A percentile compares a stretch with the other conserved stretches of the same genome.
Evolutionary conservation across 2,888 invertebrate species (phyloP).

Genomic region (Coenonympha glycerion): DNA sequence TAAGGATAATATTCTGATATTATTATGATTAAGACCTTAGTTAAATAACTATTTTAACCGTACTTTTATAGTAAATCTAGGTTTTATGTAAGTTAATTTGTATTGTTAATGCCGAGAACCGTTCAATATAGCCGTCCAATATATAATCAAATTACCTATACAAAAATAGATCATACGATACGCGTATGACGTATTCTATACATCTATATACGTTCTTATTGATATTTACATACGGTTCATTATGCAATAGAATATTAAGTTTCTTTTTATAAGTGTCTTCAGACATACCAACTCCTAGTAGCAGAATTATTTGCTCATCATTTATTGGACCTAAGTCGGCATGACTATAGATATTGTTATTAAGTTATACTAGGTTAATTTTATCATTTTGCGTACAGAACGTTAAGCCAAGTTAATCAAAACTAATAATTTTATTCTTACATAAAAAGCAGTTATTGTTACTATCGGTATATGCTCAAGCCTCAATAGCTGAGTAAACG

Average conservation of each 20-base stretch:
- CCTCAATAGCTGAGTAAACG: too few species aligned
- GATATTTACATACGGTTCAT: constrained; percentile 4
- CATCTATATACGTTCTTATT: constrained; percentile 5
- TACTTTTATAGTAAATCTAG: too few species aligned
- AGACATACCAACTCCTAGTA: constrained; percentile 1
- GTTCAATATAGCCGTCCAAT: not conserved
- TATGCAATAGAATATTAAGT: constrained; percentile 2
- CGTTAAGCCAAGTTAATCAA: too few species aligned
- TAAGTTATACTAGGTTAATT: too few species aligned
- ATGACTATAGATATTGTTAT: too few species aligned
- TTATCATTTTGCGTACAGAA: too few species aligned
- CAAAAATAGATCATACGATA: constrained; percentile 10
- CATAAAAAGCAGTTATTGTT: too few species aligned
- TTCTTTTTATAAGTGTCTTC: not conserved
- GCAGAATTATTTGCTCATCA: too few species aligned
- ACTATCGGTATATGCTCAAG: too few species aligned
- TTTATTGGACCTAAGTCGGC: too few species aligned
- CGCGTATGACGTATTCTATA: not conserved
- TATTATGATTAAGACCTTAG: not conserved
- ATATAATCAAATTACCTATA: constrained; percentile 12
- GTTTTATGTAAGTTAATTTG: not conserved
- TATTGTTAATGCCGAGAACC: not conserved
- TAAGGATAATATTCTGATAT: constrained; percentile 13
- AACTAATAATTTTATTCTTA: too few species aligned
- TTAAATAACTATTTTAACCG: not conserved